phyloP scores from a whole-genome alignment of 2,888 invertebrate species.

The Eucera pruinosa region DNA sequence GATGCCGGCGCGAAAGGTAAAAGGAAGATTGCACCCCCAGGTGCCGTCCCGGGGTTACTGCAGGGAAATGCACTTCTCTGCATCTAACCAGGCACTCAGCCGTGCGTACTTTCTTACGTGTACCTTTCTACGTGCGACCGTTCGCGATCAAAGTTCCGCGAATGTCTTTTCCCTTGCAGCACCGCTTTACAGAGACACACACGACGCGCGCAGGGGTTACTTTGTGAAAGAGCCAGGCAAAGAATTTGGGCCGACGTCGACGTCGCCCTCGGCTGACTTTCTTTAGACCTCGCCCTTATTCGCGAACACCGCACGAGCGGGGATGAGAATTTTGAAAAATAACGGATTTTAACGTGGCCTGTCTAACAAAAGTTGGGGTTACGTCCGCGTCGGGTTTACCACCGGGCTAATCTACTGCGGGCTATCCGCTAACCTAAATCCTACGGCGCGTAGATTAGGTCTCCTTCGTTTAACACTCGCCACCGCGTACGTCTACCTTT shows the following conservation, averaged over 20 bases:
- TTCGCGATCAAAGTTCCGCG: conserved; percentile 49
- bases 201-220: no score
- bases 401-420: background rate
- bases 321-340: conserved; percentile 3
- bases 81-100: conserved; percentile 41
- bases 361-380: background rate
- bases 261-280: conserved; percentile 8
- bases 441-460: background rate
- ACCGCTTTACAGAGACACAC: conserved; percentile 19
- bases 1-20: conserved; percentile 34
- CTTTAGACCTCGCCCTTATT: conserved; percentile 26
- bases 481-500: no score
- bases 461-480: background rate
- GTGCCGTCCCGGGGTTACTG: conserved; percentile 52
- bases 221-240: background rate
- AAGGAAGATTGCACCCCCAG: conserved; percentile 60
- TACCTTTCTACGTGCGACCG: conserved; percentile 25
- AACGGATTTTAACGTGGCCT: background rate
- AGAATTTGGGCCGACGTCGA: conserved; percentile 15
- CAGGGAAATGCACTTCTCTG: conserved; percentile 52
- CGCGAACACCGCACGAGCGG: background rate
- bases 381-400: background rate
- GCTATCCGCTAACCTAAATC: background rate
- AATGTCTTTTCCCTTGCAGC: conserved; percentile 4
- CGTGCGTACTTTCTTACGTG: conserved; percentile 29